A percentile compares a stretch with the other conserved stretches of the same genome.
Evolutionary conservation across 2,888 invertebrate genomes (phyloP).

Genomic region (Selenia dentaria): DNA sequence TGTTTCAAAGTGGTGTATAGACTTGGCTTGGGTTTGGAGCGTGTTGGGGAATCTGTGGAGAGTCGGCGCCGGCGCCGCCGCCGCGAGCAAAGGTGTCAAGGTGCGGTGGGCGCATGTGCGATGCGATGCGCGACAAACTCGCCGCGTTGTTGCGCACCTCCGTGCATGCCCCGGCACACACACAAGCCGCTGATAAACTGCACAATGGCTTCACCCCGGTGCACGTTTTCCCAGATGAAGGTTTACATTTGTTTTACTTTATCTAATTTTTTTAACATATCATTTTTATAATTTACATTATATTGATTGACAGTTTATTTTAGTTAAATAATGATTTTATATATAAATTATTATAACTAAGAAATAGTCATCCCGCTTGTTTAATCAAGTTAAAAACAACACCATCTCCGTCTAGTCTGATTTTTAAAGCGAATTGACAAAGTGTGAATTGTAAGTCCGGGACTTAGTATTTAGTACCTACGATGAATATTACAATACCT

Average conservation of each 20-base stretch:
- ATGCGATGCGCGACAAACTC: constrained; percentile 80
- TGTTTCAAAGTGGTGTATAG: not conserved
- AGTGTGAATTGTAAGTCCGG: no score
- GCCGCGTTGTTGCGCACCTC: constrained; percentile 67
- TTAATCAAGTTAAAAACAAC: no score
- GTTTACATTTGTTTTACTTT: constrained; percentile 38
- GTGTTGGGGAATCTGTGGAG: not conserved
- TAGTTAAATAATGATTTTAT: no score
- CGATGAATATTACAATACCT: no score
- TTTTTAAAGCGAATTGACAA: no score
- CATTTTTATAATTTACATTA: no score
- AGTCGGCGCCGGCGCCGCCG: constrained; percentile 22
- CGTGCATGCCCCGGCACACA: constrained; percentile 56
- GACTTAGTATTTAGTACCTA: no score
- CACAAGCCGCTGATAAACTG: constrained; percentile 59
- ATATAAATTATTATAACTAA: no score
- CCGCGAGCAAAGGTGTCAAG: constrained; percentile 25
- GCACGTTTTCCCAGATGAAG: constrained; percentile 64
- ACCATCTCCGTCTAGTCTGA: no score
- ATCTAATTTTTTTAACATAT: no score
- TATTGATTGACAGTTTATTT: no score
- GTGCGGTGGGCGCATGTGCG: constrained; percentile 61
- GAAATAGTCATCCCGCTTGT: no score
- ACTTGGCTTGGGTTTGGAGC: constrained; percentile 6
- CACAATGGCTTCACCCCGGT: constrained; percentile 67